Evolutionary conservation across 2,888 invertebrate genomes (phyloP), one percentile per base, ranked within the genome.

Genomic region (Hirtodrosophila cameraria): DNA sequence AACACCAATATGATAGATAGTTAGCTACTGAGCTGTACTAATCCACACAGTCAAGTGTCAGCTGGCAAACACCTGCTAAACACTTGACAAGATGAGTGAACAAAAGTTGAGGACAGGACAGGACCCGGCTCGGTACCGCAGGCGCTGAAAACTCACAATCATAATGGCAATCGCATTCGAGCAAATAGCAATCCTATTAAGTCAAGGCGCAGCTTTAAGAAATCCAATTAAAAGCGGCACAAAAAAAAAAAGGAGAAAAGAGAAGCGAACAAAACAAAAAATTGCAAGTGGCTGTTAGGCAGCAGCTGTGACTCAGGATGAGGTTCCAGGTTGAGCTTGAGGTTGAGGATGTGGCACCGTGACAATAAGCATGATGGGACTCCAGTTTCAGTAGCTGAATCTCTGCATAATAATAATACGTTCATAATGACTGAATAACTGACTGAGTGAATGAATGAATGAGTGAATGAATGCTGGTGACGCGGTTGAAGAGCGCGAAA

Each of bases 171-270:
- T 76, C 69, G 69, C 69, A 72, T 65, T 84, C 41, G 45, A 43
- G 53, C 62, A 65, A 84, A 78, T 76, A 65, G 73, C 73, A 80
- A 82, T 69, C 80, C 76, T 67, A 73, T 86, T 76, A 68, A 69
- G 73, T 72, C 62, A 83, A 85, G 86, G 59, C 58, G 83, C 79
- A 69, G 86, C 84, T 86, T 81, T 83, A 86, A 81, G 74, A 73
- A 86, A 81, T 81, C 80, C 80, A 81, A 81, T 81, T 86, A 80
- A 82, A 60, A 38, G 30, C 43, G 23, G 46, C 25, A 41, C 55
- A 30, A 49, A 45, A 57, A 39, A 50, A 49, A 46, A 11, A 18
- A 15, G 12, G 48, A 41, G 41, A 49, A 52, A 53, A 18, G 18
- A 11, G 13, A 13, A 11, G 16, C 49, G 45, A 36, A 42, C 30